These are phyloP conservation scores for Eudyptes chrysolophus DNA, from an alignment of 2,113 vertebrate species.

Conservation along the genomic window DNA sequence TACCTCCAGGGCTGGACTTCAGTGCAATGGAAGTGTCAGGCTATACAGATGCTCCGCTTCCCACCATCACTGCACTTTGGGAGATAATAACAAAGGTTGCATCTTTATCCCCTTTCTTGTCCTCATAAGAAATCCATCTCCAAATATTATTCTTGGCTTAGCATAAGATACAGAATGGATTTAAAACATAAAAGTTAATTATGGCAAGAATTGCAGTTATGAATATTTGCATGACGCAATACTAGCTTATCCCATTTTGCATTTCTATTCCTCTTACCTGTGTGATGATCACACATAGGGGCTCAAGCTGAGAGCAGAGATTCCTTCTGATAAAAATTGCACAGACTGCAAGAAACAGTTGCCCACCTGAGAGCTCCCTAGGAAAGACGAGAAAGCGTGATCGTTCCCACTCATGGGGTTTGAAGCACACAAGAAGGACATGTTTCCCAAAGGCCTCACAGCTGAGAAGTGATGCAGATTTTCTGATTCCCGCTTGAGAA, in stretches of 20 bases:
- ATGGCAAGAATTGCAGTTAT: not conserved
- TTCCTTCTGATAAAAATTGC: not conserved
- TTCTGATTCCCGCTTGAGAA: not conserved
- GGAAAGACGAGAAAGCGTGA: not conserved
- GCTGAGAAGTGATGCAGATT: not conserved
- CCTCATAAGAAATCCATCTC: not conserved
- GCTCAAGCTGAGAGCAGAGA: not conserved
- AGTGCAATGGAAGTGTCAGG: fast-evolving
- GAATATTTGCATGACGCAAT: not conserved
- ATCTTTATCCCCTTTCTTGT: not conserved
- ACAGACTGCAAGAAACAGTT: not conserved
- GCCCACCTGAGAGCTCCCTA: not conserved
- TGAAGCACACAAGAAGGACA: not conserved
- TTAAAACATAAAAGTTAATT: not conserved
- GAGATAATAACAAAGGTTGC: not conserved
- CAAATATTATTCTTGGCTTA: not conserved
- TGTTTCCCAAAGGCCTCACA: not conserved
- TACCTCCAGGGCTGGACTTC: not conserved
- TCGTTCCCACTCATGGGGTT: fast-evolving
- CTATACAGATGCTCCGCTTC: not conserved
- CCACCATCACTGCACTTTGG: too few relatives aligned
- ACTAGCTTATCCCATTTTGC: not conserved
- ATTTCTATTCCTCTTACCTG: not conserved
- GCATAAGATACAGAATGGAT: not conserved
- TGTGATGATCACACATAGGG: not conserved